Conservation (phyloP, 2,797 vertebrate species). For the Margarornis squamiger region DNA sequence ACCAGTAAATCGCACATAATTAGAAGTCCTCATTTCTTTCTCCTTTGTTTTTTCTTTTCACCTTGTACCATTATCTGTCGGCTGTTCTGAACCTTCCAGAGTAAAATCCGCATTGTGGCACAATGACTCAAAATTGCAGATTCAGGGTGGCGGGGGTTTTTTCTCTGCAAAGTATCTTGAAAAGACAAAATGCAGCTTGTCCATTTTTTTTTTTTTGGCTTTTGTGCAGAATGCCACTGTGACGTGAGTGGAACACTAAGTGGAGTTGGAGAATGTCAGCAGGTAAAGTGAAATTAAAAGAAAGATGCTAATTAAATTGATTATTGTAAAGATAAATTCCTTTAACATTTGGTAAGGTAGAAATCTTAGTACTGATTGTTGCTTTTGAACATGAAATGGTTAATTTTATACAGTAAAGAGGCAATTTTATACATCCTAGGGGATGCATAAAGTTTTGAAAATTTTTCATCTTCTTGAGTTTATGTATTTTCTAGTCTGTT, state of each 20-base stretch:
- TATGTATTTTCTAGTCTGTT: neutral
- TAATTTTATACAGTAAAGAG: neutral
- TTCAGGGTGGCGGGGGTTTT: neutral
- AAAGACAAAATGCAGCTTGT: slow-evolving; percentile 12
- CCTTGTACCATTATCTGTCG: neutral
- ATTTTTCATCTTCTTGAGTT: neutral
- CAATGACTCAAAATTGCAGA: neutral
- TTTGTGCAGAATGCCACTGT: slow-evolving; percentile 86
- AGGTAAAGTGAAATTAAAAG: slow-evolving; percentile 77
- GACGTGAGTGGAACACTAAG: slow-evolving; percentile 88
- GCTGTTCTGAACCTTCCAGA: neutral
- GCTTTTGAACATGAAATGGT: neutral
- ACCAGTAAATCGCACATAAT: neutral
- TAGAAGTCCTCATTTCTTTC: neutral
- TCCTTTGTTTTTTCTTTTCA: neutral
- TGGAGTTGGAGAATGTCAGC: slow-evolving; percentile 86
- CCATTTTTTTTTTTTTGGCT: neutral
- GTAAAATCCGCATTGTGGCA: neutral
- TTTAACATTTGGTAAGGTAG: neutral
- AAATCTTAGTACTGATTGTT: neutral
- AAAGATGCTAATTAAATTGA: neutral
- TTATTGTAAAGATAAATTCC: neutral
- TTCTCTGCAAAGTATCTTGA: neutral
- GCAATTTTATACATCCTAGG: neutral
- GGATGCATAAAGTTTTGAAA: neutral